A percentile compares a stretch with the other conserved stretches of the same genome.
Evolutionary conservation across 2,113 vertebrate species (phyloP).

Genomic region (Plotosus lineatus): DNA sequence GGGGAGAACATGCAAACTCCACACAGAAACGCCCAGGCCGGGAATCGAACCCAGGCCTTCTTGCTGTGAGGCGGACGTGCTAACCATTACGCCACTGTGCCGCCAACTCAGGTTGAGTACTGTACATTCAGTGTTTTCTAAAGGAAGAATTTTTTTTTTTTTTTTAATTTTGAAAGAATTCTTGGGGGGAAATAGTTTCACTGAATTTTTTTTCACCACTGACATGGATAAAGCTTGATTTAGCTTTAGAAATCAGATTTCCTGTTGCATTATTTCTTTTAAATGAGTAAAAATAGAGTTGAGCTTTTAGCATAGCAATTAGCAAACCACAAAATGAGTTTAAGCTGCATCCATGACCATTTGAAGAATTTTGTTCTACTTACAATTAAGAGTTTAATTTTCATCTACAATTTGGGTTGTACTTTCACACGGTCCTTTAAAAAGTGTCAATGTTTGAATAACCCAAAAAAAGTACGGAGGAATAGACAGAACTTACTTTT

Average conservation of each 20-base stretch:
- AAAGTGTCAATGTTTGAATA: background rate
- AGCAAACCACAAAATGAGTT: background rate
- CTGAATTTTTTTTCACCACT: too few species aligned
- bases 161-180: too few species aligned
- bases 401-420: background rate
- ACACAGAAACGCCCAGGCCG: too few species aligned
- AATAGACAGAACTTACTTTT: background rate
- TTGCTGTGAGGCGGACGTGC: too few species aligned
- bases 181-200: too few species aligned
- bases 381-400: background rate
- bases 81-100: too few species aligned
- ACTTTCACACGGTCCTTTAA: background rate
- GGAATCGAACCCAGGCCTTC: too few species aligned
- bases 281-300: background rate
- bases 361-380: background rate
- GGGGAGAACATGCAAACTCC: too few species aligned
- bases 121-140: too few species aligned
- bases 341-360: background rate
- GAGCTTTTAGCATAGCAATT: background rate
- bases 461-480: background rate
- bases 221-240: background rate
- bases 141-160: too few species aligned
- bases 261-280: background rate
- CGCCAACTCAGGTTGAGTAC: too few species aligned
- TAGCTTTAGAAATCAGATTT: background rate